Evolutionary conservation across 92 coral and sea anemone species (phyloP).

Genomic region (Pocillopora meandrina): DNA sequence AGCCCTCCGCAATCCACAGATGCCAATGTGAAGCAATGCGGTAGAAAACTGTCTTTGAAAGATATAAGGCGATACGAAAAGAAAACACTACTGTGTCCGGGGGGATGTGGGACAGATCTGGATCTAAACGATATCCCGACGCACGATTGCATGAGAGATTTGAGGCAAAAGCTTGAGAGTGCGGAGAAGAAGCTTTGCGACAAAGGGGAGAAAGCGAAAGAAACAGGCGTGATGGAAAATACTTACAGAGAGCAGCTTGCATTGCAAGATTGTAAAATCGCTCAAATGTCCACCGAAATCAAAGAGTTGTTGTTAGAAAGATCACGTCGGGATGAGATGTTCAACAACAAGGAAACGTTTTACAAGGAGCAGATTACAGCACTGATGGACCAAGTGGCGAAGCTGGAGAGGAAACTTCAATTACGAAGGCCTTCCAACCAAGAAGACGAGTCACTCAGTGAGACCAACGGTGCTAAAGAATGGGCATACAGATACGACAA

Average conservation of each 20-base stretch:
- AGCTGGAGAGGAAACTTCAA: slow-evolving; percentile 74
- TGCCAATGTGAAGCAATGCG: slow-evolving; percentile 37
- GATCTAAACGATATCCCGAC: slow-evolving; percentile 62
- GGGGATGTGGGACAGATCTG: slow-evolving; percentile 79
- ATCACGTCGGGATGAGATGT: slow-evolving; percentile 84
- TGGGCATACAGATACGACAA: slow-evolving; percentile 85
- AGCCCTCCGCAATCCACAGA: slow-evolving; percentile 35
- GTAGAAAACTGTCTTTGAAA: slow-evolving; percentile 57
- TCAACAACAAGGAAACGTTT: slow-evolving; percentile 83
- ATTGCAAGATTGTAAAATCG: slow-evolving; percentile 65
- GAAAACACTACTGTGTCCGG: slow-evolving; percentile 81
- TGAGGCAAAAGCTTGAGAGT: slow-evolving; percentile 51
- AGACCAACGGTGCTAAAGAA: slow-evolving; percentile 53
- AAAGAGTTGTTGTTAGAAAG: slow-evolving; percentile 75
- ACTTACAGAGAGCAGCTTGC: slow-evolving; percentile 56
- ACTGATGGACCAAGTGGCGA: slow-evolving; percentile 79
- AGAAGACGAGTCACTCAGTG: slow-evolving; percentile 56
- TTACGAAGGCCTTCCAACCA: slow-evolving; percentile 60
- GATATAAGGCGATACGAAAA: slow-evolving; percentile 91
- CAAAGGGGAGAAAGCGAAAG: slow-evolving; percentile 33
- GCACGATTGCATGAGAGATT: slow-evolving; percentile 76
- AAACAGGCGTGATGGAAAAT: slow-evolving; percentile 66
- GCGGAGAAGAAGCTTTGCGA: slow-evolving; percentile 39
- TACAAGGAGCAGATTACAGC: slow-evolving; percentile 90
- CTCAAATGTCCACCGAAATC: slow-evolving; percentile 78